Conservation (phyloP, 2,113 vertebrate species). For the Arvicanthis niloticus region DNA sequence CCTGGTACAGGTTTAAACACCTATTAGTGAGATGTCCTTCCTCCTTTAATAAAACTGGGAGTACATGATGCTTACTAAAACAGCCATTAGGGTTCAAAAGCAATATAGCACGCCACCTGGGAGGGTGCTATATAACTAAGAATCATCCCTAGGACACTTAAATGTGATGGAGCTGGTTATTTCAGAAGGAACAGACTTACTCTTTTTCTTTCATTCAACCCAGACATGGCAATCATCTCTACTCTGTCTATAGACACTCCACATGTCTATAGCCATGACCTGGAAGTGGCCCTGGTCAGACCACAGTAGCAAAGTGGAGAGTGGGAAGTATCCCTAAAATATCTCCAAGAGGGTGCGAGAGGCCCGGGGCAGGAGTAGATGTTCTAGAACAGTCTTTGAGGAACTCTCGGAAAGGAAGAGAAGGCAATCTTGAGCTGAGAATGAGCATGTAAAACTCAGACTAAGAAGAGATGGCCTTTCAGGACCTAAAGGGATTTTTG, state of each 20-base stretch:
- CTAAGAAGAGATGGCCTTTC: neutral
- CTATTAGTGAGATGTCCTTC: neutral
- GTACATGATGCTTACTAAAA: neutral
- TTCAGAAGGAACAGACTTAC: neutral
- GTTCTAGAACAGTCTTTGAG: neutral
- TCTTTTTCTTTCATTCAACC: neutral
- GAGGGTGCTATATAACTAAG: neutral
- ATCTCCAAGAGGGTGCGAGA: neutral
- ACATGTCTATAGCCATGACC: neutral
- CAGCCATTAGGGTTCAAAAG: neutral
- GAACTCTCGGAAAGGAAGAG: neutral
- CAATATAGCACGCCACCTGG: neutral
- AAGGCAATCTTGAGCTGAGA: neutral
- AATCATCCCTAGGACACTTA: neutral
- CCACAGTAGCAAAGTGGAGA: neutral
- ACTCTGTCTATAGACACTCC: neutral
- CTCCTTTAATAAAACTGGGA: neutral
- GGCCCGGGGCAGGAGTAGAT: neutral
- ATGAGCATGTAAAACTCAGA: neutral
- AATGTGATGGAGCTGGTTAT: neutral
- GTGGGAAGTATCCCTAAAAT: too few relatives aligned
- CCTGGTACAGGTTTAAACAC: neutral
- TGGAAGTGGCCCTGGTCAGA: neutral
- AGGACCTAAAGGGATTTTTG: neutral
- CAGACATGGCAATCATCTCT: neutral